phyloP scores from a whole-genome alignment of 2,113 vertebrate species.

The Thinocorus orbignyianus region DNA sequence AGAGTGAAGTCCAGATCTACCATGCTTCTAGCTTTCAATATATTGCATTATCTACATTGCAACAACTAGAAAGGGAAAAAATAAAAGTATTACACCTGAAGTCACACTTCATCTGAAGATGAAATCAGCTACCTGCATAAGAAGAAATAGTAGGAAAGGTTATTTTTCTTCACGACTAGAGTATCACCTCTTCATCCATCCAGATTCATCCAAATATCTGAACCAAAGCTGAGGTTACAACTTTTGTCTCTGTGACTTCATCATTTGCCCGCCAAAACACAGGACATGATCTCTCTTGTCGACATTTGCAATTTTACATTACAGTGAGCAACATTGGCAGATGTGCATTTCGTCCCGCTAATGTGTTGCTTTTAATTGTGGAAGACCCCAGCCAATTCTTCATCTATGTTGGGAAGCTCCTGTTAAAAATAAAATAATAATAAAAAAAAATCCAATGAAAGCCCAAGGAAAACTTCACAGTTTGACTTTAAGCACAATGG shows the following conservation, averaged over 20 bases:
- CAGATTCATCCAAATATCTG: neutral
- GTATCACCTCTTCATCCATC: neutral
- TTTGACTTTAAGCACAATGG: neutral
- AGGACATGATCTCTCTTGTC: neutral
- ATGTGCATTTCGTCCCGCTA: constrained; percentile 24
- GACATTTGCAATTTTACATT: constrained; percentile 27
- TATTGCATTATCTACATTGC: neutral
- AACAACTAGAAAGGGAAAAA: neutral
- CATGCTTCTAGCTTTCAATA: neutral
- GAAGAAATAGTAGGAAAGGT: neutral
- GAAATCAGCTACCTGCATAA: neutral
- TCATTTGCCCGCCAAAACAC: neutral
- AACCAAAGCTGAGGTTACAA: neutral
- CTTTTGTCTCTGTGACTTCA: neutral
- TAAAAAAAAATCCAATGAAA: neutral
- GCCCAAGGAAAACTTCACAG: neutral
- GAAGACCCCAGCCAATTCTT: constrained; percentile 13
- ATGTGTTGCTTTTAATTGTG: neutral
- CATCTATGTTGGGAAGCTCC: neutral
- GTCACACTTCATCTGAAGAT: neutral
- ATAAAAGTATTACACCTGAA: neutral
- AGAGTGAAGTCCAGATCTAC: neutral
- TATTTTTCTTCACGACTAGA: neutral
- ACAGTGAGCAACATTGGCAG: neutral
- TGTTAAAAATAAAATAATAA: neutral